Conservation (phyloP, 2,113 vertebrate genomes). For the Strigops habroptila region DNA sequence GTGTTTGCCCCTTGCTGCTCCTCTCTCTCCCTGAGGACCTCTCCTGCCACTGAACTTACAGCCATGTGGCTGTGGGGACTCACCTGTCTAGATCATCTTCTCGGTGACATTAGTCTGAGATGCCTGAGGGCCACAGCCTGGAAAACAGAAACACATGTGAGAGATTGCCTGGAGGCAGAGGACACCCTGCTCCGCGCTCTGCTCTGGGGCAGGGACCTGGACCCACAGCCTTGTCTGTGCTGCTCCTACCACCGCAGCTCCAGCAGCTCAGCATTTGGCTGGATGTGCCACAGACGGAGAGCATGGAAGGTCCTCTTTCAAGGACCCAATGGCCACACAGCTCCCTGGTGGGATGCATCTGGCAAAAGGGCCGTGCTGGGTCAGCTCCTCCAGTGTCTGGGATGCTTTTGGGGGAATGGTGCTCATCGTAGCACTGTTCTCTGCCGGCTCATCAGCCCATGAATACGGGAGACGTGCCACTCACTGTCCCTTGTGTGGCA, state of each 20-base stretch:
- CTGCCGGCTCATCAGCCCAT: neutral
- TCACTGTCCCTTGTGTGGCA: neutral
- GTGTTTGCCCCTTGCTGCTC: neutral
- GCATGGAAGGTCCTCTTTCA: neutral
- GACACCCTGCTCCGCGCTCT: neutral
- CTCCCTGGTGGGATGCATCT: neutral
- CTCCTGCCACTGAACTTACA: neutral
- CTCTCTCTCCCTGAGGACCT: neutral
- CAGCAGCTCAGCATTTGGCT: neutral
- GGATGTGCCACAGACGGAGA: neutral
- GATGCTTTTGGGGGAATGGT: neutral
- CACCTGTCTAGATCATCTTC: neutral
- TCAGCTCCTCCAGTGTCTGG: rapidly evolving
- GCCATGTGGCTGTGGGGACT: neutral
- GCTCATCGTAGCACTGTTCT: neutral
- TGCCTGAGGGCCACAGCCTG: neutral
- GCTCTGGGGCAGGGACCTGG: neutral
- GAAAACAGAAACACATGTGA: neutral
- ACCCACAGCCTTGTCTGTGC: neutral
- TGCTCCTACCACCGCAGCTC: neutral
- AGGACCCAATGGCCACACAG: neutral
- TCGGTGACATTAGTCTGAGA: neutral
- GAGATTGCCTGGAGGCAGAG: neutral
- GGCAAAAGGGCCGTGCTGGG: neutral
- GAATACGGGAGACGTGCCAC: neutral